phyloP scores from a whole-genome alignment of 2,113 vertebrate species.

The Euleptes europaea region DNA sequence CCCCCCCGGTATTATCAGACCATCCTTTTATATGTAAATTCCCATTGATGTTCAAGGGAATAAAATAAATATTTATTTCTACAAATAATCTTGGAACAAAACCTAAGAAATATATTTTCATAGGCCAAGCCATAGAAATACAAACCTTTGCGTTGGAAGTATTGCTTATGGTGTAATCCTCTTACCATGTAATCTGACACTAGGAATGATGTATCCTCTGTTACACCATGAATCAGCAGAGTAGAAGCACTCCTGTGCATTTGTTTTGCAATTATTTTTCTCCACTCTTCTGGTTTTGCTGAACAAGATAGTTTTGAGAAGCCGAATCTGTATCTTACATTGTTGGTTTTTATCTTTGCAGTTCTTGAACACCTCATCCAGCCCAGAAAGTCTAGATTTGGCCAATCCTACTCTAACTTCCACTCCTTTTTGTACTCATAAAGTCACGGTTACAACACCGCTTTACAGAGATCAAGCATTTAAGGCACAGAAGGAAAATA shows the following conservation, averaged over 20 bases:
- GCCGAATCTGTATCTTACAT: neutral
- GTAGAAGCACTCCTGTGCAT: slow-evolving; percentile 31
- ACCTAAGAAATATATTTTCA: slow-evolving; percentile 20
- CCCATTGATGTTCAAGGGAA: slow-evolving; percentile 10
- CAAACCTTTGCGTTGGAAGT: slow-evolving; percentile 40
- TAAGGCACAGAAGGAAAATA: slow-evolving; percentile 89
- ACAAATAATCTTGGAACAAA: slow-evolving; percentile 17
- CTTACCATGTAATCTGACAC: neutral
- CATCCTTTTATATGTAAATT: slow-evolving; percentile 4
- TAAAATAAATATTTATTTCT: slow-evolving; percentile 15
- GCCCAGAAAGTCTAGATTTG: slow-evolving; percentile 82
- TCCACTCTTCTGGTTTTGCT: slow-evolving; percentile 24
- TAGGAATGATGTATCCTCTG: neutral
- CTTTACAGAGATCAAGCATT: slow-evolving; percentile 83
- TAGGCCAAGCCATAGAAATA: slow-evolving; percentile 14
- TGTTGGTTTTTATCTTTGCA: slow-evolving; percentile 62
- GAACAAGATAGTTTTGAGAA: neutral
- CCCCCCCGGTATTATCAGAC: slow-evolving; percentile 4
- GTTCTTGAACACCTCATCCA: slow-evolving; percentile 92
- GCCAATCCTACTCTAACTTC: slow-evolving; percentile 82
- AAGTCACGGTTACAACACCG: slow-evolving; percentile 76
- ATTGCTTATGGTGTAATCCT: neutral
- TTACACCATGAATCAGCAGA: slow-evolving; percentile 5
- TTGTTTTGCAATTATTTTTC: slow-evolving; percentile 25
- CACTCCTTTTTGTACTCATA: slow-evolving; percentile 84